Evolutionary conservation across 2,797 vertebrate species (phyloP), one percentile per base, ranked within the genome.

Genomic region (Pangasius larnaudii): DNA sequence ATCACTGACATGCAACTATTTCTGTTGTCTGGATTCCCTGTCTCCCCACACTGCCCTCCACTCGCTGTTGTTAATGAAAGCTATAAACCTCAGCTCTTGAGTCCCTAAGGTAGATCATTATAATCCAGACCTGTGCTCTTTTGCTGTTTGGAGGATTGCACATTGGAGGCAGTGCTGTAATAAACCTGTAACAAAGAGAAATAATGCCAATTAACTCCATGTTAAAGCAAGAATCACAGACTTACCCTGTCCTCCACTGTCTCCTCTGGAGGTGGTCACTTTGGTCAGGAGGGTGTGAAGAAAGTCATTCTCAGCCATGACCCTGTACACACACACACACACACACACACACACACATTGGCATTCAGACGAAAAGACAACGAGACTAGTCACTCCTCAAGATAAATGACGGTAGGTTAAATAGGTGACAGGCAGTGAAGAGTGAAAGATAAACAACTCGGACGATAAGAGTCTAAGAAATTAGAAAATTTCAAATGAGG

Each of bases 231-330:
- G 79, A 77, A 82, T 65, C n/a, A 51, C 11, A 71, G 36, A 3
- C 82, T 91, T 95, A 99, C 98, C 98, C 98, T 99, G 98, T 77
- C 98, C 98, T 72, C 97, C 98, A 6, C 98, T 98, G 94, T 99
- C 98, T 90, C 98, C 98, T 93, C 98, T 97, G 3, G 92, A 95
- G 14, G 97, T 94, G 18, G 96, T 98, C 91, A 98, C 96, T 95
- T 98, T 99, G 95, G 96, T 97, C 90, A 99, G 93, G 72, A 99
- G 95, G 83, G 95, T 94, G 92, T 99, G 98, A 51, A 99, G 97
- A 90, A 98, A 99, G 90, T 99, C 98, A 89, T 97, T 97, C 92
- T 99, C 98, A 84, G 97, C 96, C 69, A 96, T 92, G 4, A 98
- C 96, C 92, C 98, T 88, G 65, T 51, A 88, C 10, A 19, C 22